Percentiles rank a stretch among this genome's conserved stretches.
phyloP scores from a whole-genome alignment of 2,888 invertebrate genomes.

The Pycnomerus fuliginosus region DNA sequence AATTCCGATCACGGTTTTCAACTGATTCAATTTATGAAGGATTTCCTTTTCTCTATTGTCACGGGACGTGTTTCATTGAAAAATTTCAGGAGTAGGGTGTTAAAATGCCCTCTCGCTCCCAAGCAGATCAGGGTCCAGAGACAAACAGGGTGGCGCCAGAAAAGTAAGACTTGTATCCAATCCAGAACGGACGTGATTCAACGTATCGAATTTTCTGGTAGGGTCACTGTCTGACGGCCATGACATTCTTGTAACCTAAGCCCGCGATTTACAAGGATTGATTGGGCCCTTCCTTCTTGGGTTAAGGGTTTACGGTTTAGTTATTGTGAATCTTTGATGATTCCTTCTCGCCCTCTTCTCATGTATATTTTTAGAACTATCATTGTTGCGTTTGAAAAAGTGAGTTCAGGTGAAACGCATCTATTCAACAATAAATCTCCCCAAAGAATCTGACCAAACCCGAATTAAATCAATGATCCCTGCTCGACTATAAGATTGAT shows the following conservation, averaged over 20 bases:
- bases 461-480: constrained; percentile 29
- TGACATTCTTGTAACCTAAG: constrained; percentile 17
- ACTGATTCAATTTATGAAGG: constrained; percentile 30
- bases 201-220: constrained; percentile 7
- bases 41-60: constrained; percentile 25
- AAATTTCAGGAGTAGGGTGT: constrained; percentile 1
- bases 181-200: too few relatives aligned
- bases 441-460: background rate
- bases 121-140: too few relatives aligned
- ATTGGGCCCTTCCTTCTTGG: constrained; percentile 27
- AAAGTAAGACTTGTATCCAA: too few relatives aligned
- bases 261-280: constrained; percentile 28
- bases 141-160: too few relatives aligned
- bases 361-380: too few relatives aligned
- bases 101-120: too few relatives aligned
- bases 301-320: constrained; percentile 19
- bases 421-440: background rate
- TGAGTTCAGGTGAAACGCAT: too few relatives aligned
- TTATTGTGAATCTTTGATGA: constrained; percentile 30
- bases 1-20: constrained; percentile 29
- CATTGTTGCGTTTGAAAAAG: too few relatives aligned
- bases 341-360: constrained; percentile 6
- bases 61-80: constrained; percentile 20
- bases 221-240: constrained; percentile 13
- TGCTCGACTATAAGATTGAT: constrained; percentile 28